Base-by-base conservation (phyloP, 2,797 vertebrate genomes). In the Sebastes iracundus region DNA sequence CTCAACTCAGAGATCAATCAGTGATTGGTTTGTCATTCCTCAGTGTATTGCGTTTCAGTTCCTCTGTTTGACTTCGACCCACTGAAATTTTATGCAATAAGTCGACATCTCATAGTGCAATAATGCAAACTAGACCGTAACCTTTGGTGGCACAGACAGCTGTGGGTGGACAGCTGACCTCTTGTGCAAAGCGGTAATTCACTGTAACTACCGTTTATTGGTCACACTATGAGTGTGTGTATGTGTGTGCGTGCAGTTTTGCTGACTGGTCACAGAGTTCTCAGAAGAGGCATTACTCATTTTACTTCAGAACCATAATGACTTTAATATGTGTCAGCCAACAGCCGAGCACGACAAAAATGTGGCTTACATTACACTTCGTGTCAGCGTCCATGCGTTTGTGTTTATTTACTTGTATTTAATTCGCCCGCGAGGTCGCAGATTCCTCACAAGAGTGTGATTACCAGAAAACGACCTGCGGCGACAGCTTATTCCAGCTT, bases 131-230 rank as follows among this genome's bases (percentile, higher is more conserved):
- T 4, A 35, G 23, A 73, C 84, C 13, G 65, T 81, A 80, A 88
- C 77, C 80, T 76, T 72, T 82, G 33, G 33, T 73, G 68, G 10
- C 82, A 59, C 82, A 55, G 87, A 76, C 35, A n/a, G 49, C 49
- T 52, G 49, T 52, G 1, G 10, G 55, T 77, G 23, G 56, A 79
- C 33, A 52, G 75, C 77, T 88, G 87, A 90, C 80, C 78, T 89
- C 69, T 82, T 88, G 68, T 87, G 80, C 75, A 87, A 92, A 23
- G 2, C 61, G 10, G 28, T 66, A 27, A 87, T 62, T 82, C 33
- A 75, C 49, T 81, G 28, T 35, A 70, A 77, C 72, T 59, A 74
- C 67, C 12, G 42, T 60, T 79, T 66, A 77, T 20, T 69, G 35
- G 55, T 62, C 18, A 38, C 9, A 74, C 28, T 61, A 60, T 79